Evolutionary conservation across 2,113 vertebrate genomes (phyloP).

Genomic region (Cryptomyrus ogoouensis): DNA sequence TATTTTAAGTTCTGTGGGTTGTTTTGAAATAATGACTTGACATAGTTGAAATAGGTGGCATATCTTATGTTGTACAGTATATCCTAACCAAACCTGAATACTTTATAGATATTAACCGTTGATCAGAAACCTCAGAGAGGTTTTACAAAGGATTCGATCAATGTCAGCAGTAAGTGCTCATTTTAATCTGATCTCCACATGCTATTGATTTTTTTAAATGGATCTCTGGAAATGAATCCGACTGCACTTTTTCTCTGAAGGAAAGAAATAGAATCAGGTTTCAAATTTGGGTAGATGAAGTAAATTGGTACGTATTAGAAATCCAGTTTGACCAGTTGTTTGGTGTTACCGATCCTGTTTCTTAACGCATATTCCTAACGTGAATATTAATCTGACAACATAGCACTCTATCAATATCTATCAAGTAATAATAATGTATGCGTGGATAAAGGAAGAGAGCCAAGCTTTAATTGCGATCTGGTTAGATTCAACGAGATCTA

Average conservation of each 20-base stretch:
- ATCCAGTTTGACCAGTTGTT: background rate
- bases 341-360: background rate
- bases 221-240: background rate
- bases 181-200: background rate
- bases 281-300: background rate
- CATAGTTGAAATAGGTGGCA: background rate
- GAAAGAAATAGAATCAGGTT: background rate
- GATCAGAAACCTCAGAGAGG: background rate
- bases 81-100: background rate
- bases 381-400: background rate
- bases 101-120: background rate
- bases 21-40: background rate
- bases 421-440: background rate
- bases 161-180: background rate
- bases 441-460: background rate
- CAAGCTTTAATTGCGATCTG: background rate
- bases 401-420: background rate
- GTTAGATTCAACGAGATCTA: background rate
- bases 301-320: background rate
- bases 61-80: background rate
- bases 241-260: background rate
- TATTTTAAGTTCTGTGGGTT: background rate
- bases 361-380: background rate
- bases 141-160: background rate
- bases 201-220: conserved; percentile 2